Percentiles rank a stretch among this genome's conserved stretches.
Evolutionary conservation across 1,140 invertebrate genomes (phyloP).

Genomic region (Anthonomus grandis): DNA sequence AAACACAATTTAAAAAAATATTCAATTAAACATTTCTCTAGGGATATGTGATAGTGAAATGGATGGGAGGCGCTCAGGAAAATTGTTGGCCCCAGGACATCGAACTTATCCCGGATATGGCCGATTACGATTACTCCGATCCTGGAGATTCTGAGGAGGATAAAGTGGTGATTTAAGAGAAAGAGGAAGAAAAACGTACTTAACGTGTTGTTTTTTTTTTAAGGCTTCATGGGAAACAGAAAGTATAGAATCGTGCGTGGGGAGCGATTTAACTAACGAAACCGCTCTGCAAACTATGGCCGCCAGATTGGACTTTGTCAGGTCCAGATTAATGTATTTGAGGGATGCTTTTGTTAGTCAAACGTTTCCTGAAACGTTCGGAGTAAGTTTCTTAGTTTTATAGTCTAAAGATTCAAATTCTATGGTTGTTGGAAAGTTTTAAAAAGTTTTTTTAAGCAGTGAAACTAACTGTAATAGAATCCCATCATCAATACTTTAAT

Average conservation of each 20-base stretch:
- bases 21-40: conserved; percentile 19
- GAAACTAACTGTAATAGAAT: too few relatives aligned
- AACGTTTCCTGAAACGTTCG: conserved; percentile 38
- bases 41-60: conserved; percentile 73
- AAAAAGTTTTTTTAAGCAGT: too few relatives aligned
- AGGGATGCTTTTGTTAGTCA: conserved; percentile 41
- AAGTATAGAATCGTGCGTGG: conserved; percentile 55
- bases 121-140: conserved; percentile 63
- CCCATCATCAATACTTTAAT: too few relatives aligned
- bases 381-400: conserved; percentile 28
- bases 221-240: conserved; percentile 80
- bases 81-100: conserved; percentile 82
- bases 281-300: conserved; percentile 44
- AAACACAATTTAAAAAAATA: neutral
- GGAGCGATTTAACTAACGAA: conserved; percentile 43
- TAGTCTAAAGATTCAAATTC: neutral
- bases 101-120: conserved; percentile 39
- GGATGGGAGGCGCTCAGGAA: conserved; percentile 79
- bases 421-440: neutral
- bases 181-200: neutral
- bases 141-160: conserved; percentile 54
- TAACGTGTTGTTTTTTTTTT: neutral
- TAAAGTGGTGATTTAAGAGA: conserved; percentile 35
- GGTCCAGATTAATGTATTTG: conserved; percentile 41
- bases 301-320: conserved; percentile 44